phyloP scores from a whole-genome alignment of 2,888 invertebrate genomes.

The Villa cingulata region DNA sequence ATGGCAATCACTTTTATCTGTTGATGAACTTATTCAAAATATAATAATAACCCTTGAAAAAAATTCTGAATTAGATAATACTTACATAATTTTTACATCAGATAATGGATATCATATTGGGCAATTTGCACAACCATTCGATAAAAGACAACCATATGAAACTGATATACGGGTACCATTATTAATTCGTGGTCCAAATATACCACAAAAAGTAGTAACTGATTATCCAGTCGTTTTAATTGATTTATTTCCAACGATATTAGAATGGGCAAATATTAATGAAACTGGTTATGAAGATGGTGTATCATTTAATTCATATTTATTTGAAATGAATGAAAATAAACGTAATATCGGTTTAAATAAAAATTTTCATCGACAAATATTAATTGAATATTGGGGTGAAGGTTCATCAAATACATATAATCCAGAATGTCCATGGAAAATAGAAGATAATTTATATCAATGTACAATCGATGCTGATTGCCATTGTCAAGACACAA shows the following conservation, averaged over 20 bases:
- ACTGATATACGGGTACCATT: conserved; percentile 77
- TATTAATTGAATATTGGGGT: conserved; percentile 73
- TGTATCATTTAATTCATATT: conserved; percentile 35
- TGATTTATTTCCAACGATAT: conserved; percentile 74
- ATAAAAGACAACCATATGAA: conserved; percentile 84
- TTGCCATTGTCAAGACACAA: conserved; percentile 76
- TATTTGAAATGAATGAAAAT: conserved; percentile 12
- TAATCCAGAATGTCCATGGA: conserved; percentile 51
- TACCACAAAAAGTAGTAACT: conserved; percentile 39
- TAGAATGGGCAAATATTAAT: conserved; percentile 48
- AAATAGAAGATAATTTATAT: conserved; percentile 38
- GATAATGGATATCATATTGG: conserved; percentile 89
- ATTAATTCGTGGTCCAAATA: conserved; percentile 60
- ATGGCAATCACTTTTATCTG: conserved; percentile 69
- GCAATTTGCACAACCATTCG: conserved; percentile 75
- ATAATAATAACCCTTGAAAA: conserved; percentile 45
- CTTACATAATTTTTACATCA: conserved; percentile 72
- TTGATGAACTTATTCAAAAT: conserved; percentile 68
- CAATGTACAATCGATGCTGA: conserved; percentile 49
- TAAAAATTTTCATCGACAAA: conserved; percentile 36
- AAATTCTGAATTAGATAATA: conserved; percentile 48
- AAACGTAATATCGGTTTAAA: conserved; percentile 4
- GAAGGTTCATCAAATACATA: conserved; percentile 48
- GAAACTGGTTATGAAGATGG: conserved; percentile 49
- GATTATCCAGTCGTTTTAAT: conserved; percentile 53